Evolutionary conservation across 2,888 invertebrate species (phyloP), one percentile per base, ranked within the genome.

Genomic region (Tachina grossa): DNA sequence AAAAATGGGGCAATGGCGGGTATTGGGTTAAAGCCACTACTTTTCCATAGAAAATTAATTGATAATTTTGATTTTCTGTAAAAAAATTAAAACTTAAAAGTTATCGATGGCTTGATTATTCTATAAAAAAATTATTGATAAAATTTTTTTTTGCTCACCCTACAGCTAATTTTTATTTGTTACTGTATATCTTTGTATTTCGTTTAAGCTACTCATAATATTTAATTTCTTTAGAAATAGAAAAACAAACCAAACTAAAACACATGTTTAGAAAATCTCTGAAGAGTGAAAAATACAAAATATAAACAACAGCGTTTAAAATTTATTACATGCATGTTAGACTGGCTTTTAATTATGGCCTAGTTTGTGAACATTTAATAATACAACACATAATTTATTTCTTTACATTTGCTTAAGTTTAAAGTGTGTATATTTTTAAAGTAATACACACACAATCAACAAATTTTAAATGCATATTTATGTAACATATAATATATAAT

Each of bases 301-400:
- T 41, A 61, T 14, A 72, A 66, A 66, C 49, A 66, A 31, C 66
- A 47, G 47, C 61, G 59, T 72, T 31, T 71, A 65, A 80, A 61
- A 76, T 80, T 72, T 80, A 76, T 76, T 76, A 80, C 76, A 71
- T 65, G 71, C 59, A 66, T 80, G 80, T 80, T 80, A 72, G 76
- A 76, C 65, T 80, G 76, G 65, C 41, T 59, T 66, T 72, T 76
- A 77, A 79, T 75, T 61, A 55, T 77, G 84, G 76, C 76, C 84
- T 74, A 81, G 66, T 81, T 84, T 81, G 39, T 39, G 11, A 61
- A 61, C 39, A 68, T 53, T 39, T 53, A n/a, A 39, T 53, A n/a
- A 39, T 61, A 11, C 31, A 43, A 45, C 51, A 51, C 51, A 14
- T 19, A 22, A 19, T 53, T 41, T 45, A n/a, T 43, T 43, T 68